A percentile compares a stretch with the other conserved stretches of the same genome.
Conservation (phyloP, 2,113 vertebrate genomes). For the Pyrgilauda ruficollis region DNA sequence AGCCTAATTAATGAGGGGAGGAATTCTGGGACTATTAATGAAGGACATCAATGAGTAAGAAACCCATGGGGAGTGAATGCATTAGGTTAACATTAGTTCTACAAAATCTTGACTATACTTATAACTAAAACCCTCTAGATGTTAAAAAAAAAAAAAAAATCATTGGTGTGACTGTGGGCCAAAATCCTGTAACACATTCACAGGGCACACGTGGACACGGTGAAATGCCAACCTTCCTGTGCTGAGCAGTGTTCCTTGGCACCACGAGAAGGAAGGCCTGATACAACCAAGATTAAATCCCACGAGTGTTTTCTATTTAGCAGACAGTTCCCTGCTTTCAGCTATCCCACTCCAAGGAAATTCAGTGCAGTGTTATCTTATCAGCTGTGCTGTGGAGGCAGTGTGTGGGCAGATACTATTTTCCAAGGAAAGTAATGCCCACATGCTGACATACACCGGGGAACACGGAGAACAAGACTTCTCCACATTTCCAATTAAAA, state of each 20-base stretch:
- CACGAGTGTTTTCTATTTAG: constrained; percentile 18
- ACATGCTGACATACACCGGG: constrained; percentile 24
- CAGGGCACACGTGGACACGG: not conserved
- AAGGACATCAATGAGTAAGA: constrained; percentile 63
- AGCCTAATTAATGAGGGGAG: constrained; percentile 58
- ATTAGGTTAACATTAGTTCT: constrained; percentile 53
- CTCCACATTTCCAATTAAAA: constrained; percentile 10
- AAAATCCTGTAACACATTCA: not conserved
- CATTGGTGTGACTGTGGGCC: not conserved
- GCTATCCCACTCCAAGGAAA: constrained; percentile 48
- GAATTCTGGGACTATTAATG: constrained; percentile 58
- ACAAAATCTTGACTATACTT: constrained; percentile 38
- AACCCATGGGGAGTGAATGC: constrained; percentile 52
- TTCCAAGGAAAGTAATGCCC: constrained; percentile 25
- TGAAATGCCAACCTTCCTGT: not conserved
- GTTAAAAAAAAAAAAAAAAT: not conserved
- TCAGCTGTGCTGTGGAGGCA: constrained; percentile 46
- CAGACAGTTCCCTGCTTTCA: constrained; percentile 41
- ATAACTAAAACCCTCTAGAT: not conserved
- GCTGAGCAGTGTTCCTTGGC: not conserved
- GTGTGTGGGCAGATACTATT: constrained; percentile 1
- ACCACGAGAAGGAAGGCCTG: not conserved
- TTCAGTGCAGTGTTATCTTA: constrained; percentile 19
- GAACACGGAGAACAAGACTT: constrained; percentile 2
- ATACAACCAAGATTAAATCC: not conserved